Conservation (phyloP, 37 sponge, comb jelly and placozoan species). For the Ephydatia muelleri region DNA sequence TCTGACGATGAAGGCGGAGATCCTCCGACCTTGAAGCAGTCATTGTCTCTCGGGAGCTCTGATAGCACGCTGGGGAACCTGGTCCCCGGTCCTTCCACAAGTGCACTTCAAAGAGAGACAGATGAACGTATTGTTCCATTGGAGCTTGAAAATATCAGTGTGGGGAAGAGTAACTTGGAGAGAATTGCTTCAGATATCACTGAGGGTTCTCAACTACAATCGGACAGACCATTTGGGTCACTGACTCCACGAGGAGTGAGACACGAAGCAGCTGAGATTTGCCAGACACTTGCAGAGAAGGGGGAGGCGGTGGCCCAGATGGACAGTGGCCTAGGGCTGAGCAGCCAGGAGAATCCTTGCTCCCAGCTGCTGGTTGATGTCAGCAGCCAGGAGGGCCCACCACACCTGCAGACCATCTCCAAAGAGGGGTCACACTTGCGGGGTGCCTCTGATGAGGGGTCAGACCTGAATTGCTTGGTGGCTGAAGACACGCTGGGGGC, state of each 20-base stretch:
- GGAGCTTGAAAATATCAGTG: neutral
- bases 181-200: neutral
- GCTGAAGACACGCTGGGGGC: neutral
- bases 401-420: too few relatives aligned
- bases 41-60: neutral
- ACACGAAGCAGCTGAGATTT: neutral
- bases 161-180: neutral
- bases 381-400: neutral
- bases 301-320: neutral
- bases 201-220: neutral
- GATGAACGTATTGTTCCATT: neutral
- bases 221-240: neutral
- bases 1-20: slow-evolving; percentile 31
- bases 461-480: neutral
- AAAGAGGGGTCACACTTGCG: too few relatives aligned
- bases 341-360: neutral
- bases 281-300: neutral
- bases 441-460: neutral
- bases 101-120: neutral
- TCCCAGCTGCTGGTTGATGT: too few relatives aligned
- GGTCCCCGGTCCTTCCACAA: neutral
- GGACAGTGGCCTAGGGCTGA: slow-evolving; percentile 5
- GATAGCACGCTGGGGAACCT: neutral
- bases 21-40: neutral
- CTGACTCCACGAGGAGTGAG: neutral